A percentile compares a stretch with the other conserved stretches of the same genome.
phyloP scores from a whole-genome alignment of 1,140 invertebrate species.

The Nebria ingens region DNA sequence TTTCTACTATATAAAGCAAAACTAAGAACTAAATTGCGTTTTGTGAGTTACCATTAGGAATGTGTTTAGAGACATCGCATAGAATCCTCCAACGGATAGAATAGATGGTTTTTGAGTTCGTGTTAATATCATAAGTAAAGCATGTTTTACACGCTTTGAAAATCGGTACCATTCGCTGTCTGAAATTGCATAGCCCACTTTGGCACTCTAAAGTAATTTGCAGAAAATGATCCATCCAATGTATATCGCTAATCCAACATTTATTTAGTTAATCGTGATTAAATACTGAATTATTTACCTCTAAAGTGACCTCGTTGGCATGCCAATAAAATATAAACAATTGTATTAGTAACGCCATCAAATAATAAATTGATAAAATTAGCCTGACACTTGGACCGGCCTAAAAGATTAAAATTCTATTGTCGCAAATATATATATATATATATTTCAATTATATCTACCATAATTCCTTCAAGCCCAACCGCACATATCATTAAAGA shows the following conservation, averaged over 20 bases:
- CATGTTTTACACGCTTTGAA: not conserved
- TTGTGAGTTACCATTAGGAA: not conserved
- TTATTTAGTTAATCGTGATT: too few species aligned
- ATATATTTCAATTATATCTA: conserved; percentile 11
- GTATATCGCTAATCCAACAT: too few species aligned
- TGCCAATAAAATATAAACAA: conserved; percentile 32
- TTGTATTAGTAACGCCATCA: conserved; percentile 26
- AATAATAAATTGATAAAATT: conserved; percentile 27
- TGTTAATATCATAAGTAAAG: not conserved
- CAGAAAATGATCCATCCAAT: not conserved
- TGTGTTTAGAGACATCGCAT: not conserved
- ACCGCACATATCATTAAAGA: conserved; percentile 19
- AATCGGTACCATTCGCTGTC: not conserved
- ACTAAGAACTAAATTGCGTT: too few species aligned
- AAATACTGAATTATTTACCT: conserved; percentile 27
- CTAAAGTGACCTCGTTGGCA: conserved; percentile 27
- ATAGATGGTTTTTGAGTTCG: not conserved
- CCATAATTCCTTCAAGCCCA: conserved; percentile 19
- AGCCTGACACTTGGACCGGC: conserved; percentile 25
- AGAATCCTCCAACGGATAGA: not conserved
- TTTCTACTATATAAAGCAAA: too few species aligned
- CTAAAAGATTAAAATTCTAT: conserved; percentile 19
- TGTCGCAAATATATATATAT: not conserved
- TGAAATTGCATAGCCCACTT: not conserved
- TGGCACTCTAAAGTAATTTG: not conserved